These are phyloP conservation scores for Didymodactylos carnosus DNA, from an alignment of 2,888 invertebrate genomes.

Conservation along the genomic window DNA sequence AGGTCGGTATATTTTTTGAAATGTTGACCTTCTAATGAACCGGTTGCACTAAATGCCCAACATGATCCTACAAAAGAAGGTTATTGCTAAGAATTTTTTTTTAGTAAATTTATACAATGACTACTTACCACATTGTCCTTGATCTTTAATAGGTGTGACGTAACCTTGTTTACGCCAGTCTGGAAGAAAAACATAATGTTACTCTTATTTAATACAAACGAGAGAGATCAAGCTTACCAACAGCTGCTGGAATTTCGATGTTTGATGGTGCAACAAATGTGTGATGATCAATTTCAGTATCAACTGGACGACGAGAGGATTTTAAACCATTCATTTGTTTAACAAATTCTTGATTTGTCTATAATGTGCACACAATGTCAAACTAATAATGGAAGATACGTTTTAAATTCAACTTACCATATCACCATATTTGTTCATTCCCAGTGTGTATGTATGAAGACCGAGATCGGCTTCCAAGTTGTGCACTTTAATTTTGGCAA, in stretches of 20 bases:
- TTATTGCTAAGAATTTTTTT: no score
- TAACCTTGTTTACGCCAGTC: conserved; percentile 15
- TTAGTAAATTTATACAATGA: no score
- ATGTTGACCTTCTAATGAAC: conserved; percentile 31
- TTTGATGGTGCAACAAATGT: conserved; percentile 17
- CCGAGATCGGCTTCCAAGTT: conserved; percentile 3
- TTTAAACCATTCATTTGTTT: not conserved
- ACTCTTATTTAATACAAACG: not conserved
- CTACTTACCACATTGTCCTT: conserved; percentile 43
- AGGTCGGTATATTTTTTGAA: conserved; percentile 55
- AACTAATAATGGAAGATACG: conserved; percentile 2
- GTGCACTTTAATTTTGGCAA: not conserved
- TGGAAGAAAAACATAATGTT: not conserved
- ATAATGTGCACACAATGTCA: not conserved
- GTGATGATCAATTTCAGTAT: conserved; percentile 10
- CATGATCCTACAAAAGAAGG: no score
- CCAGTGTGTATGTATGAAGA: not conserved
- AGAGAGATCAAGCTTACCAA: not conserved
- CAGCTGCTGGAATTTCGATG: not conserved
- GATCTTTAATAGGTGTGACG: conserved; percentile 17
- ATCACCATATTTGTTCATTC: conserved; percentile 8
- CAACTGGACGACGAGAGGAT: not conserved
- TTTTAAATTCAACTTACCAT: conserved; percentile 40
- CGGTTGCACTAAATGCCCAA: conserved; percentile 51
- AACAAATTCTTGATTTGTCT: not conserved